A percentile compares a stretch with the other conserved stretches of the same genome.
These are phyloP conservation scores for Geophilus truncorum DNA, from an alignment of 2,888 invertebrate genomes.

Conservation along the genomic window DNA sequence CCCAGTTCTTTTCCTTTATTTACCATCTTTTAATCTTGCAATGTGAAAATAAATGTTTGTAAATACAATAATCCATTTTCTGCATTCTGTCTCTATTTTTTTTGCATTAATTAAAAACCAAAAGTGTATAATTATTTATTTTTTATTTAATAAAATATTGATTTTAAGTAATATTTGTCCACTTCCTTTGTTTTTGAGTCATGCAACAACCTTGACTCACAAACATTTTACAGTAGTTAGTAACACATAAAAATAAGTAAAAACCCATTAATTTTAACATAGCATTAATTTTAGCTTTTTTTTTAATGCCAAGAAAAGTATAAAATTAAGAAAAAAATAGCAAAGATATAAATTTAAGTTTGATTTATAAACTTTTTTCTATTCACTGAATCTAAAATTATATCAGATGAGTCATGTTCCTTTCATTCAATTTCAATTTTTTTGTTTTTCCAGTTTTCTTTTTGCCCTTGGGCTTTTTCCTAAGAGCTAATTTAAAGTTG, in stretches of 20 bases:
- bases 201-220: constrained; percentile 35
- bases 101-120: background rate
- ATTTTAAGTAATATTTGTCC: constrained; percentile 35
- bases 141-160: background rate
- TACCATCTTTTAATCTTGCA: no score
- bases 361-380: background rate
- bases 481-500: background rate
- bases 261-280: background rate
- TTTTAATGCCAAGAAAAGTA: background rate
- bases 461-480: background rate
- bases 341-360: background rate
- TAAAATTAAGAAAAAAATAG: background rate
- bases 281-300: background rate
- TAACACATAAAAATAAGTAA: background rate
- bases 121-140: background rate
- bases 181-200: constrained; percentile 34
- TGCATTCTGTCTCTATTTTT: no score
- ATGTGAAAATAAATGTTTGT: no score
- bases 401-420: background rate
- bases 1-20: background rate
- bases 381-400: background rate
- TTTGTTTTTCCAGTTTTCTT: background rate
- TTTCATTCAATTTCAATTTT: background rate
- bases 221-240: background rate
- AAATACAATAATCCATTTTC: no score